Evolutionary conservation across 2,888 invertebrate genomes (phyloP).

Genomic region (Alloscopus bannaensis): DNA sequence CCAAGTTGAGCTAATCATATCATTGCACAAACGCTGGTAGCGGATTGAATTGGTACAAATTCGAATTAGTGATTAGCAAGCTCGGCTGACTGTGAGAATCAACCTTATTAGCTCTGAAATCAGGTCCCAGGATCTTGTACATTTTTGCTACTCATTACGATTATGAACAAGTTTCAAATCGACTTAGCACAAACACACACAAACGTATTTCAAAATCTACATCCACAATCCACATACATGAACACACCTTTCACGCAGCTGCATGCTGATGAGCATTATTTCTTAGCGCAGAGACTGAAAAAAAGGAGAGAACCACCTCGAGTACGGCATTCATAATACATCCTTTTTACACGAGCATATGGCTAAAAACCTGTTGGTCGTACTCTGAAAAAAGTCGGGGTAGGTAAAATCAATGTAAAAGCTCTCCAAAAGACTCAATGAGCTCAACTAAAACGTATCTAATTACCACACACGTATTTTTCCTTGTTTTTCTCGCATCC

Average conservation of each 20-base stretch:
- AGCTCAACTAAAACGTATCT: slow-evolving; percentile 45
- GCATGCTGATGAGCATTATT: no score
- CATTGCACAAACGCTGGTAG: not conserved
- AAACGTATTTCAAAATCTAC: no score
- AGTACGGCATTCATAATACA: no score
- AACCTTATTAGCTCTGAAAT: slow-evolving; percentile 51
- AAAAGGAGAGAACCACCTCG: no score
- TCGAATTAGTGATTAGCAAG: slow-evolving; percentile 25
- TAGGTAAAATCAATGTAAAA: slow-evolving; percentile 22
- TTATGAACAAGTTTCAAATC: slow-evolving; percentile 48
- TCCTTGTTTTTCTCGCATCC: no score
- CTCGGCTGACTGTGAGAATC: slow-evolving; percentile 47
- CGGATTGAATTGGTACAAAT: slow-evolving; percentile 29
- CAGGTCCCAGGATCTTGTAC: slow-evolving; percentile 54
- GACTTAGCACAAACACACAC: no score
- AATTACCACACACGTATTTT: slow-evolving; percentile 47
- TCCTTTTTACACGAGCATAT: not conserved
- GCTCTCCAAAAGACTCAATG: no score
- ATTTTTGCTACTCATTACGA: slow-evolving; percentile 54
- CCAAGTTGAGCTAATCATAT: slow-evolving; percentile 21
- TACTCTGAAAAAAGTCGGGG: slow-evolving; percentile 6
- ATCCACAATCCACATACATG: no score
- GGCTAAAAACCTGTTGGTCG: slow-evolving; percentile 51
- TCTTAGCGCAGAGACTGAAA: no score
- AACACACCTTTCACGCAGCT: no score